Percentiles rank a stretch among this genome's conserved stretches.
phyloP scores from a whole-genome alignment of 2,797 vertebrate genomes.

The Eulemur rubriventer region DNA sequence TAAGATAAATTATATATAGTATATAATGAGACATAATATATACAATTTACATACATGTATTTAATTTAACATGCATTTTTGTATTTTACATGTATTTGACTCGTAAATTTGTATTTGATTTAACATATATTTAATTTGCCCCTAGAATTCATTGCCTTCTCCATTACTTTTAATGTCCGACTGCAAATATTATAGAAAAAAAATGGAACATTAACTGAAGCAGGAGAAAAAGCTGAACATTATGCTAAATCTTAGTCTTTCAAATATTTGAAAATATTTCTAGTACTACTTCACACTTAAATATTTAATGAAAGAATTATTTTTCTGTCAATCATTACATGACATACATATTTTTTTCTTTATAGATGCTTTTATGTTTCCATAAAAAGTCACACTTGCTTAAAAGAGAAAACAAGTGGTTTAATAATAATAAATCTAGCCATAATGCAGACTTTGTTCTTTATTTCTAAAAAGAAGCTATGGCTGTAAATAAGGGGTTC shows the following conservation, averaged over 20 bases:
- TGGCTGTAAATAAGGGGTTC: background rate
- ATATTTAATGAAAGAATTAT: conserved; percentile 47
- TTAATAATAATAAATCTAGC: background rate
- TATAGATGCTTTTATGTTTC: conserved; percentile 17
- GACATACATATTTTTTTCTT: background rate
- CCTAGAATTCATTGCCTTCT: background rate
- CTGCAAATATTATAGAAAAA: background rate
- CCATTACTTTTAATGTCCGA: background rate
- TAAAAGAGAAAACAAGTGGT: conserved; percentile 38
- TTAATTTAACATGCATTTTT: background rate
- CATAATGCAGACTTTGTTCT: background rate
- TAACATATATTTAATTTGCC: background rate
- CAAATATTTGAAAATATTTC: conserved; percentile 43
- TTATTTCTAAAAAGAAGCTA: conserved; percentile 10
- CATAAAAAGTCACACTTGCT: conserved; percentile 1
- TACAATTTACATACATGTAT: background rate
- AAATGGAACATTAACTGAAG: background rate
- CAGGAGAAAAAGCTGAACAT: background rate
- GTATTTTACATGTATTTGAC: background rate
- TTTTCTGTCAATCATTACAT: conserved; percentile 13
- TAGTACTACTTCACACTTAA: background rate
- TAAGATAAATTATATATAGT: background rate
- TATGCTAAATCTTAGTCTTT: conserved; percentile 1
- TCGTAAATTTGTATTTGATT: background rate
- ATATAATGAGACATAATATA: background rate